These are phyloP conservation scores for Vannuccia rotundouncinata DNA, from an alignment of 2,888 invertebrate species.

Conservation along the genomic window DNA sequence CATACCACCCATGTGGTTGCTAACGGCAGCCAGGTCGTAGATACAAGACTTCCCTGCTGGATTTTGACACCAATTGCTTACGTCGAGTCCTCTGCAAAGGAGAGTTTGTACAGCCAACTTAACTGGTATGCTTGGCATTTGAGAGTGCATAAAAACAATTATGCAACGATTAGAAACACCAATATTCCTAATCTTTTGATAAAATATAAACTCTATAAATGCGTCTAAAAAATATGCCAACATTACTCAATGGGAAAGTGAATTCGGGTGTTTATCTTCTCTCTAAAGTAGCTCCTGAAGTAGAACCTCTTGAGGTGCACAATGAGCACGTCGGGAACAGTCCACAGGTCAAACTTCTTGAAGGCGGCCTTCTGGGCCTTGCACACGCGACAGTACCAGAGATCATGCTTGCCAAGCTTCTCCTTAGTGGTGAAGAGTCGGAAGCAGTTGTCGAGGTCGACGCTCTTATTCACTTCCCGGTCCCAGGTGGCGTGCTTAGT, in stretches of 20 bases:
- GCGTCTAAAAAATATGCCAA: too few species aligned
- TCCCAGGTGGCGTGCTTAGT: neutral
- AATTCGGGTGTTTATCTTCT: conserved; percentile 37
- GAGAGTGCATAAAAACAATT: conserved; percentile 47
- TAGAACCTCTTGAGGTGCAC: conserved; percentile 40
- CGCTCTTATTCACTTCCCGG: neutral
- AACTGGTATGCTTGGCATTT: conserved; percentile 58
- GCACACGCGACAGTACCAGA: conserved; percentile 38
- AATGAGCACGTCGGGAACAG: conserved; percentile 35
- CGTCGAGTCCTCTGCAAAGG: neutral
- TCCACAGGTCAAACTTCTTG: conserved; percentile 39
- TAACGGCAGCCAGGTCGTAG: conserved; percentile 38
- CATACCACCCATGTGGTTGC: conserved; percentile 38
- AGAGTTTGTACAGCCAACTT: conserved; percentile 44
- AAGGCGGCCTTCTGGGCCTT: conserved; percentile 30
- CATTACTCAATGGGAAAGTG: conserved; percentile 38
- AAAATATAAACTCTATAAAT: too few species aligned
- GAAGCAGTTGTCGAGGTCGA: conserved; percentile 28
- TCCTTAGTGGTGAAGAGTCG: conserved; percentile 30
- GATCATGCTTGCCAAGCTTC: conserved; percentile 31
- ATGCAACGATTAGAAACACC: too few species aligned
- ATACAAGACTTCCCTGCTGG: neutral
- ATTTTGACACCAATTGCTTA: neutral
- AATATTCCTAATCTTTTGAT: too few species aligned
- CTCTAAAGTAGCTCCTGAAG: neutral